These are phyloP conservation scores for Heliocidaris erythrogramma DNA, from an alignment of 35 echinoderm and acorn worm genomes.

Conservation along the genomic window DNA sequence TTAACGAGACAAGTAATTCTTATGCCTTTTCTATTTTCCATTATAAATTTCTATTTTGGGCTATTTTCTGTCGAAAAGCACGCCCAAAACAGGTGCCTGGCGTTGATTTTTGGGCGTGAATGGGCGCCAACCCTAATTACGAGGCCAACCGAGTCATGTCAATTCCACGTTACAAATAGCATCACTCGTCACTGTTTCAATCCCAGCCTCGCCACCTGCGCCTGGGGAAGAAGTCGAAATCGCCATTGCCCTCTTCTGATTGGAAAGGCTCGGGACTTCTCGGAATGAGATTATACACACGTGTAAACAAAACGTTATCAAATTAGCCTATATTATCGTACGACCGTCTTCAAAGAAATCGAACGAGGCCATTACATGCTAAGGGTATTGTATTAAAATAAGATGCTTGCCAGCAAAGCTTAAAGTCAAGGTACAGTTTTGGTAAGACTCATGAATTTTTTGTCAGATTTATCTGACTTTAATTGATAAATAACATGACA, in stretches of 20 bases:
- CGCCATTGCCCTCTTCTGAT: background rate
- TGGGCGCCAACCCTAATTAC: background rate
- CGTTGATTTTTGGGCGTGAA: background rate
- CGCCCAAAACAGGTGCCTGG: background rate
- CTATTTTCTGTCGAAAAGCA: background rate
- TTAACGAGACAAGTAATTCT: too few species aligned
- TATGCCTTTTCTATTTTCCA: background rate
- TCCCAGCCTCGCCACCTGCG: background rate
- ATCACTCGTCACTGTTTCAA: background rate
- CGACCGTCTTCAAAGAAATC: background rate
- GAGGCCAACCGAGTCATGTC: background rate
- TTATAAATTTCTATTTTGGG: background rate
- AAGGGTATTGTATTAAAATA: background rate
- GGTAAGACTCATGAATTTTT: background rate
- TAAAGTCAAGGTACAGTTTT: background rate
- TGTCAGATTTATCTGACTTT: background rate
- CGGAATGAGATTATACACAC: background rate
- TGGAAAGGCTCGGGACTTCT: background rate
- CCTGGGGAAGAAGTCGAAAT: background rate
- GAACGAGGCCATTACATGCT: background rate
- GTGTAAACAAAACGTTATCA: background rate
- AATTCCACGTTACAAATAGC: background rate
- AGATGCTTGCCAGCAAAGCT: background rate
- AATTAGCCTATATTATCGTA: background rate
- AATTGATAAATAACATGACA: background rate